Conservation (phyloP, 1,140 invertebrate species). For the Drosophila repleta region DNA sequence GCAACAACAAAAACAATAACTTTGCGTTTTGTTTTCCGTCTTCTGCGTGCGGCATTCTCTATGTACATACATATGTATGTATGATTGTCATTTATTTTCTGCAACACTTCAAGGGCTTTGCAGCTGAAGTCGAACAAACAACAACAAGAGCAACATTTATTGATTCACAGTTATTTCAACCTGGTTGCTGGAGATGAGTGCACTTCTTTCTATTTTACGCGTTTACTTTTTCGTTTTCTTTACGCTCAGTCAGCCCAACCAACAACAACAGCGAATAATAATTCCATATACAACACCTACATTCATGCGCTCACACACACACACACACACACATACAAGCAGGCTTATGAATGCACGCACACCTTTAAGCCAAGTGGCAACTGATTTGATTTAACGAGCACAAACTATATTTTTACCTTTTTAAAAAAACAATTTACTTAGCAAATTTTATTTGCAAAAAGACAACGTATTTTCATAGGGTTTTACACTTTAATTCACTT, state of each 20-base stretch:
- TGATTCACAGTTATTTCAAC: slow-evolving; percentile 41
- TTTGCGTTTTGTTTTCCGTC: slow-evolving; percentile 36
- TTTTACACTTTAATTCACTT: slow-evolving; percentile 47
- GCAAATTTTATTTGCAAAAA: slow-evolving; percentile 30
- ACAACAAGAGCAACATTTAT: slow-evolving; percentile 35
- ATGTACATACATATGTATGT: too few species aligned
- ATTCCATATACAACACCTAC: slow-evolving; percentile 35
- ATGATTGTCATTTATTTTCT: slow-evolving; percentile 24
- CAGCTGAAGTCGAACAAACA: slow-evolving; percentile 20
- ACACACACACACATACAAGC: background rate
- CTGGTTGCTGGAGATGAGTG: slow-evolving; percentile 30
- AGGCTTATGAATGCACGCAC: slow-evolving; percentile 11
- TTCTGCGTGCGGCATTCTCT: slow-evolving; percentile 25
- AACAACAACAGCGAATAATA: slow-evolving; percentile 34
- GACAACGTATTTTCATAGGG: slow-evolving; percentile 27
- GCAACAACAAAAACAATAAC: slow-evolving; percentile 15
- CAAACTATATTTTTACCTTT: slow-evolving; percentile 40
- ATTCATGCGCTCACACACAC: slow-evolving; percentile 1
- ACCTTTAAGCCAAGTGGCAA: slow-evolving; percentile 20
- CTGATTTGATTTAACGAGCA: slow-evolving; percentile 13
- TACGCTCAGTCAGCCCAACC: slow-evolving; percentile 31
- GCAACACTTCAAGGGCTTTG: slow-evolving; percentile 52
- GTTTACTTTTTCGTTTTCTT: slow-evolving; percentile 38
- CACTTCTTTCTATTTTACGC: slow-evolving; percentile 41
- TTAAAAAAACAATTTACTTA: slow-evolving; percentile 25